phyloP scores from a whole-genome alignment of 2,113 vertebrate species.

The Xenus cinereus region DNA sequence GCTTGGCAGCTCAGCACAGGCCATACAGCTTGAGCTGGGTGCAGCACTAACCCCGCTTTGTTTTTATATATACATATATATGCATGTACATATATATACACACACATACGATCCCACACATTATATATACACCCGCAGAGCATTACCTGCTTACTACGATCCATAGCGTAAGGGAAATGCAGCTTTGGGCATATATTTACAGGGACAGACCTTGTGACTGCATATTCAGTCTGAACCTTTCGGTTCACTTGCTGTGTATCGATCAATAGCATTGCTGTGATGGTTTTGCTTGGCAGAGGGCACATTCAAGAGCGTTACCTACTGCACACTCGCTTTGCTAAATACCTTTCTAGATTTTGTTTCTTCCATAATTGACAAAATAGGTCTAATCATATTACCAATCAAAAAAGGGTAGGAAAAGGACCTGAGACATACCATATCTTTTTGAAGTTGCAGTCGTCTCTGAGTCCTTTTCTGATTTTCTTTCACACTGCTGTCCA shows the following conservation, averaged over 20 bases:
- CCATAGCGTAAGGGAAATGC: neutral
- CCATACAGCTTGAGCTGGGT: neutral
- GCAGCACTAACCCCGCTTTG: neutral
- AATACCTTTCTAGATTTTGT: neutral
- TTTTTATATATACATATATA: too few relatives aligned
- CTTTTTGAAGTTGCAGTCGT: conserved; percentile 89
- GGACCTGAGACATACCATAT: conserved; percentile 79
- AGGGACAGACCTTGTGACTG: neutral
- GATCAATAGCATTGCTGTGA: neutral
- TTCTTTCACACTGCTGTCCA: conserved; percentile 91
- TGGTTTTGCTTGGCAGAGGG: neutral
- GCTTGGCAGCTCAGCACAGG: neutral
- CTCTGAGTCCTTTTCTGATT: conserved; percentile 93
- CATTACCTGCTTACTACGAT: neutral
- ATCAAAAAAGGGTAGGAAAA: neutral
- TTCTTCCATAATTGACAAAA: neutral
- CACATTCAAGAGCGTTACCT: neutral
- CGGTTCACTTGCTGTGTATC: neutral
- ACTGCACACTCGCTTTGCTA: neutral
- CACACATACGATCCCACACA: too few relatives aligned
- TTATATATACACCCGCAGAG: neutral
- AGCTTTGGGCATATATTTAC: neutral
- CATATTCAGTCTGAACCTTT: neutral
- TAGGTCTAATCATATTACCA: neutral
- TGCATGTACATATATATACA: too few relatives aligned